These are phyloP conservation scores for Python bivittatus DNA, from an alignment of 2,113 vertebrate species.

Conservation along the genomic window DNA sequence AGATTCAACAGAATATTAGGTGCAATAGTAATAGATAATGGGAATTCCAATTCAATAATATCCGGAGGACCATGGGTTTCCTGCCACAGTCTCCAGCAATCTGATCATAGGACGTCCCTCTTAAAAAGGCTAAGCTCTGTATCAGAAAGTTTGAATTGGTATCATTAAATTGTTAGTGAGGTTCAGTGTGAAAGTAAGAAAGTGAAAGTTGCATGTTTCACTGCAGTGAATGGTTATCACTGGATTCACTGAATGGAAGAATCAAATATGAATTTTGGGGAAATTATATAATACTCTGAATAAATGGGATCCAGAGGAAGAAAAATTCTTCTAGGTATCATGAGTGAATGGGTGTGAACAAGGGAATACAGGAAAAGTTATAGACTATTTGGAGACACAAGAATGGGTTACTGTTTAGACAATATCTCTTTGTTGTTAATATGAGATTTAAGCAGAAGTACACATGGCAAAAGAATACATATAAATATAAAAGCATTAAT, in stretches of 20 bases:
- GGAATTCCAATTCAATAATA: not conserved
- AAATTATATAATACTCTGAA: not conserved
- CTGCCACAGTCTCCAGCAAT: not conserved
- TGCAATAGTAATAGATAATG: not conserved
- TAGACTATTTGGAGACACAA: not conserved
- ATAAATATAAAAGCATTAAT: not conserved
- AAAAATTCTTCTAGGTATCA: not conserved
- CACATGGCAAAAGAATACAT: not conserved
- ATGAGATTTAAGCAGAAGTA: not conserved
- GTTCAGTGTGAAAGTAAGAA: not conserved
- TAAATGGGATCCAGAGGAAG: not conserved
- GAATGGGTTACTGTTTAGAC: not conserved
- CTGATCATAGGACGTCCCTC: not conserved
- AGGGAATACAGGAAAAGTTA: not conserved
- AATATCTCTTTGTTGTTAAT: not conserved
- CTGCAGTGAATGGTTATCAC: not conserved
- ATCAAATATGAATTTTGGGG: not conserved
- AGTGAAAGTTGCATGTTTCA: not conserved
- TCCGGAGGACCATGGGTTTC: not conserved
- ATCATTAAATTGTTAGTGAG: not conserved
- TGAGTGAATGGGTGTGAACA: not conserved
- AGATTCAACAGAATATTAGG: not conserved
- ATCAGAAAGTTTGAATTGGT: not conserved
- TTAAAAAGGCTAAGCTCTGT: not conserved
- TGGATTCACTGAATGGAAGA: not conserved